Conservation (phyloP, 1,140 invertebrate species). For the Drosophila kurseongensis region DNA sequence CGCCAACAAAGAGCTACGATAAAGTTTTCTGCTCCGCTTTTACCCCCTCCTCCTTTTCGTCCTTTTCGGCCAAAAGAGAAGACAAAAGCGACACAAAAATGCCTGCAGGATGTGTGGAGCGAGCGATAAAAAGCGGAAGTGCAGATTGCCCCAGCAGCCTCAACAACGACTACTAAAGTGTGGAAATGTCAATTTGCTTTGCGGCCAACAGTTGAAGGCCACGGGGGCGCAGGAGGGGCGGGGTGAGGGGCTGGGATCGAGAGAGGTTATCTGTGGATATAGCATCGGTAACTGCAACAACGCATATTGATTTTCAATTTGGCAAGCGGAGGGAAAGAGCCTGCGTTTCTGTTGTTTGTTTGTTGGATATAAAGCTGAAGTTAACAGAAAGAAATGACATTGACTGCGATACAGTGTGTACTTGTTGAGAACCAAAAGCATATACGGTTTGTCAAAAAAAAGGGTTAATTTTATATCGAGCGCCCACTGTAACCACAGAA, state of each 20-base stretch:
- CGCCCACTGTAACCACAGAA: constrained; percentile 26
- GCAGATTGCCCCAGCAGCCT: constrained; percentile 65
- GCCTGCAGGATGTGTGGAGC: constrained; percentile 50
- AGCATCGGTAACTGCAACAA: constrained; percentile 50
- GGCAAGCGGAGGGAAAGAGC: constrained; percentile 26
- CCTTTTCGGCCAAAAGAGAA: constrained; percentile 19
- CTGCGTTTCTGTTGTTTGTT: constrained; percentile 18
- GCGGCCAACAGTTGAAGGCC: constrained; percentile 33
- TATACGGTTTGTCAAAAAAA: no score
- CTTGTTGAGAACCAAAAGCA: no score
- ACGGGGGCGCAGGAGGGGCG: not conserved
- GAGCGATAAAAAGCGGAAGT: constrained; percentile 71
- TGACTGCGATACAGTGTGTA: constrained; percentile 12
- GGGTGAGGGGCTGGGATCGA: not conserved
- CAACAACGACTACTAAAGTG: constrained; percentile 63
- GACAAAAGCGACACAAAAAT: constrained; percentile 64
- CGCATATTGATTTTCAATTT: constrained; percentile 80
- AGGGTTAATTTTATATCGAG: no score
- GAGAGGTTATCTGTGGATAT: constrained; percentile 1
- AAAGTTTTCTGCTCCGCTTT: constrained; percentile 50
- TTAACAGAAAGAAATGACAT: constrained; percentile 51
- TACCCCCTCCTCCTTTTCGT: not conserved
- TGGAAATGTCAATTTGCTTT: constrained; percentile 80
- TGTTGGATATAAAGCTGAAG: constrained; percentile 55
- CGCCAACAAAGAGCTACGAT: constrained; percentile 56